Evolutionary conservation across 2,888 invertebrate species (phyloP), one percentile per base, ranked within the genome.

Genomic region (Oxyscelio sp.): DNA sequence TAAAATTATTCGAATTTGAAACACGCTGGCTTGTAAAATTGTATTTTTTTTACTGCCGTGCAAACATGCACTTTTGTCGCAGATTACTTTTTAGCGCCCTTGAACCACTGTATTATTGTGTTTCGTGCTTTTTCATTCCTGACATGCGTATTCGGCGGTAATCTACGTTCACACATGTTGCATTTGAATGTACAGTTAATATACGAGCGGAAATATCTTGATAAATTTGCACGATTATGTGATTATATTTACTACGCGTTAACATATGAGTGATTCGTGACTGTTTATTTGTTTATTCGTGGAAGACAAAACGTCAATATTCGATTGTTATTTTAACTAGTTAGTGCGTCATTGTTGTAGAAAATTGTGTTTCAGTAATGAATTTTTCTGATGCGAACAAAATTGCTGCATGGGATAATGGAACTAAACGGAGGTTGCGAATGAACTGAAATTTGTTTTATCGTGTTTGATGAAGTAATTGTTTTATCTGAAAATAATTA

Each of bases 141-240:
- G 78, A 79, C 78, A 79, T 56, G 66, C 66, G 66, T 66, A 66
- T 77, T 77, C 66, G 50, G 48, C 70, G 63, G 63, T 70, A 78
- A 78, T 79, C 38, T 56, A 71, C 61, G 63, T 17, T 79, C 78
- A 70, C 78, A 79, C 78, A 71, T 79, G 78, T 79, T 79, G 78
- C 78, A 68, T 70, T 79, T 63, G 70, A 79, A 79, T 71, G 56
- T 15, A 63, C 61, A 48, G 34, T 70, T 79, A 71, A 79, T 79
- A 79, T 71, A 71, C 78, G 78, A 61, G 78, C 70, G 78, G 78
- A 79, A 79, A 61, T 79, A 79, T 79, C 78, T 79, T 79, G 78
- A 79, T 79, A 79, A 68, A 70, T 78, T 78, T 70, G 78, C 78
- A 21, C 78, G 78, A 78, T 78, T 78, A 78, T 78, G 61, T 24